These are phyloP conservation scores for Drosophila bifasciata DNA, from an alignment of 1,140 invertebrate genomes.

Conservation along the genomic window DNA sequence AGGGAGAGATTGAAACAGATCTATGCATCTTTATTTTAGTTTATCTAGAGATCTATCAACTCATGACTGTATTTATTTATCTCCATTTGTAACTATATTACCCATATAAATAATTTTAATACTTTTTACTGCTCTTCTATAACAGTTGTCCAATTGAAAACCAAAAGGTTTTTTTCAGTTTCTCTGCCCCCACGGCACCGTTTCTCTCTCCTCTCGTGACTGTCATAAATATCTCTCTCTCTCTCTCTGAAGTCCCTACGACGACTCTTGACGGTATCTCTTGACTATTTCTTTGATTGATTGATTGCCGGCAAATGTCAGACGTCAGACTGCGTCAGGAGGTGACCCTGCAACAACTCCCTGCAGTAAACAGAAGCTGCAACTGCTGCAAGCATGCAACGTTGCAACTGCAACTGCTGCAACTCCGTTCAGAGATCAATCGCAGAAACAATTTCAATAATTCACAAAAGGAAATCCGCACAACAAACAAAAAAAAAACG, in stretches of 20 bases:
- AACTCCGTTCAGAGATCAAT: slow-evolving; percentile 53
- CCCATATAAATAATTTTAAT: no score
- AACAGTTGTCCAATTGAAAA: no score
- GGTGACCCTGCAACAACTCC: slow-evolving; percentile 43
- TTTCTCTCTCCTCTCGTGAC: slow-evolving; percentile 32
- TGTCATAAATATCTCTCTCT: slow-evolving; percentile 32
- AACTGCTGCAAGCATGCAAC: slow-evolving; percentile 5
- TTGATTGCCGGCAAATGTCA: slow-evolving; percentile 63
- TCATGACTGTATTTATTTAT: no score
- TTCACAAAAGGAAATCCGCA: slow-evolving; percentile 72
- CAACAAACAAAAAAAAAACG: slow-evolving; percentile 3
- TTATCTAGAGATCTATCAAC: no score
- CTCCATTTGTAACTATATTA: no score
- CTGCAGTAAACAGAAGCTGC: slow-evolving; percentile 39
- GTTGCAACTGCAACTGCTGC: no score
- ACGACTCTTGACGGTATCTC: slow-evolving; percentile 35
- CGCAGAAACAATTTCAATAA: slow-evolving; percentile 76
- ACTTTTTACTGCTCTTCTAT: no score
- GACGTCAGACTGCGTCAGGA: slow-evolving; percentile 10
- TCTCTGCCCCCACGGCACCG: slow-evolving; percentile 9
- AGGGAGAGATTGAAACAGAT: no score
- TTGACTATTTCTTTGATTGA: slow-evolving; percentile 68
- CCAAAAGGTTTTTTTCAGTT: slow-evolving; percentile 8
- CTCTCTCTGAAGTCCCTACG: not conserved
- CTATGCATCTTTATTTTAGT: no score